Base-by-base conservation (phyloP, 2,797 vertebrate genomes). In the Psittacula echo region DNA sequence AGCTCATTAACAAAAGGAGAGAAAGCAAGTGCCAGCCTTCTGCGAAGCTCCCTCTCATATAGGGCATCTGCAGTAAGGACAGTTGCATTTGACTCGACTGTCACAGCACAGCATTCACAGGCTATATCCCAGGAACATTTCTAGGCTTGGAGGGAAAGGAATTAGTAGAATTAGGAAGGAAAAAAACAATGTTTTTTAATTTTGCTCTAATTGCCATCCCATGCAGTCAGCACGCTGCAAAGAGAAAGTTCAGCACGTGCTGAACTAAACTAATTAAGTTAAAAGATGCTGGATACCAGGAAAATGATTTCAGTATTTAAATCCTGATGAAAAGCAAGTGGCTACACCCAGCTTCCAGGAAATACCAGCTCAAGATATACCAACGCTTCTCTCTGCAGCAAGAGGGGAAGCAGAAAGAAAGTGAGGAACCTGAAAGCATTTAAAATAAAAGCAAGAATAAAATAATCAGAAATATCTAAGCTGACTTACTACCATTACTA, bases 131-230 rank as follows among this genome's bases (percentile, higher is more conserved):
- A 8, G 51, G 4, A 45, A 47, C 16, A 3, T 24, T 45, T 30
- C 73, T 19, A 21, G 45, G 29, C 51, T 85, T 6, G 1, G 45
- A 61, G 10, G 53, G 37, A n/a, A 89, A 48, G 41, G 16, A 89
- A 85, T 74, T 27, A 44, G 26, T 2, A 7, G 24, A 26, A 67
- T 67, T 1, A 60, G 1, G 0, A 15, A 6, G 9, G 5, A 4
- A 5, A 74, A 58, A 3, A 1, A 1, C 2, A 26, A 4, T 44
- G 24, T 4, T 15, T 44, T 17, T 15, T 4, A 1, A 29, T 60
- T 82, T 51, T 45, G 5, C 56, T 58, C 34, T 20, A 74, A 66
- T 7, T 39, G 56, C 76, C 65, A 22, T 14, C 21, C 47, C 37
- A 6, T 2, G n/a, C 48, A 18, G 56, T 5, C 47, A 24, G 12